phyloP scores from a whole-genome alignment of 2,888 invertebrate species.

The Trilocha varians region DNA sequence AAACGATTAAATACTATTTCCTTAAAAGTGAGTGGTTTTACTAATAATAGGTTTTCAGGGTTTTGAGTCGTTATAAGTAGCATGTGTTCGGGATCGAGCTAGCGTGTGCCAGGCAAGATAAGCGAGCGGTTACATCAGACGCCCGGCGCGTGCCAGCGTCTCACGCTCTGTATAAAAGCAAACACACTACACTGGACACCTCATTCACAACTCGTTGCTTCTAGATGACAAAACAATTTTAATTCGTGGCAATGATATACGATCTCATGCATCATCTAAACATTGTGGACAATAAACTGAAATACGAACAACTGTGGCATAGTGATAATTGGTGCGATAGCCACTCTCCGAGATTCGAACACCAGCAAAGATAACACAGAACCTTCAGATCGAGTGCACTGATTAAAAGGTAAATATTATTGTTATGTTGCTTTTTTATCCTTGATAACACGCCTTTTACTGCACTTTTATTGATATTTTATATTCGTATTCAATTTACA shows the following conservation, averaged over 20 bases:
- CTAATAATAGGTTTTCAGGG: neutral
- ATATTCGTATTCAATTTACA: neutral
- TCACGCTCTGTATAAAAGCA: conserved; percentile 37
- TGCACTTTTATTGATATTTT: conserved; percentile 1
- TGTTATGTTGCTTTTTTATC: conserved; percentile 20
- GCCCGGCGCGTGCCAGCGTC: conserved; percentile 27
- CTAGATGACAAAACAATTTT: conserved; percentile 57
- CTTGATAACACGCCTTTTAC: conserved; percentile 2
- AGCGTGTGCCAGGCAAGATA: conserved; percentile 45
- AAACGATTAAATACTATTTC: too few relatives aligned
- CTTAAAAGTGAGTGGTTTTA: too few relatives aligned
- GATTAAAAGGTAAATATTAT: conserved; percentile 62
- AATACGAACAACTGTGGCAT: conserved; percentile 67
- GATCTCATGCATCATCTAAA: conserved; percentile 56
- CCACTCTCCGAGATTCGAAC: conserved; percentile 61
- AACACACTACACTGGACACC: conserved; percentile 18
- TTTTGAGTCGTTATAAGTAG: neutral
- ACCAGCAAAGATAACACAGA: conserved; percentile 60
- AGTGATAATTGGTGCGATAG: conserved; percentile 68
- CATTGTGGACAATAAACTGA: conserved; percentile 42
- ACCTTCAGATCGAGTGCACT: conserved; percentile 40
- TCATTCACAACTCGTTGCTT: conserved; percentile 57
- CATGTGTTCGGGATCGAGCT: conserved; percentile 8
- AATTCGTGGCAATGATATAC: conserved; percentile 68
- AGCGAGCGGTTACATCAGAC: conserved; percentile 53